Percentiles rank a stretch among this genome's conserved stretches.
Conservation (phyloP, 2,797 vertebrate genomes). For the Chaetophractus vellerosus region DNA sequence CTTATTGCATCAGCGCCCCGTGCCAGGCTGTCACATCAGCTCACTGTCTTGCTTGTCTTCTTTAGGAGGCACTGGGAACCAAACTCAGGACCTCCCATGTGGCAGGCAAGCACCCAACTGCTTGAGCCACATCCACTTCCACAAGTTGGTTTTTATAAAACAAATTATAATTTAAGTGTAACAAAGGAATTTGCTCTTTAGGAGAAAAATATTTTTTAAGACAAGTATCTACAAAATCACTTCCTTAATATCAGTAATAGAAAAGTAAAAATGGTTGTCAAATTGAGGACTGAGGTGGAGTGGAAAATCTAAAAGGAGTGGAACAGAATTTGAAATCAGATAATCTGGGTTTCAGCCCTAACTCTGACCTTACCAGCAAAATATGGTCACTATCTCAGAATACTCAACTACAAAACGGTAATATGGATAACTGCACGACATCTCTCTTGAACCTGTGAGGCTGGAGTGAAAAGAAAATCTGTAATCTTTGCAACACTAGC, state of each 20-base stretch:
- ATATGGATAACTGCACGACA: not conserved
- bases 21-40: no score
- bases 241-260: slow-evolving; percentile 41
- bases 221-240: not conserved
- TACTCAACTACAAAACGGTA: not conserved
- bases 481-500: not conserved
- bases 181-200: not conserved
- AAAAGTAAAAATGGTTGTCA: slow-evolving; percentile 12
- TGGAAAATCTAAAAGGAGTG: not conserved
- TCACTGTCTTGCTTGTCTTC: no score
- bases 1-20: no score
- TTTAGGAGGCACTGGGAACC: no score
- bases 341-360: not conserved
- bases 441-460: not conserved
- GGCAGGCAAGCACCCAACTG: no score
- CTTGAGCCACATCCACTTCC: no score
- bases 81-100: no score
- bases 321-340: not conserved
- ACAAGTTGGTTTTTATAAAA: slow-evolving; percentile 39
- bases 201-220: not conserved
- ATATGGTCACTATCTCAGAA: not conserved
- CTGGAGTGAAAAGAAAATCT: not conserved
- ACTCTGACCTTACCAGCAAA: not conserved
- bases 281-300: not conserved
- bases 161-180: slow-evolving; percentile 2